Evolutionary conservation across 2,797 vertebrate species (phyloP).

Genomic region (Sebastes paucispinis): DNA sequence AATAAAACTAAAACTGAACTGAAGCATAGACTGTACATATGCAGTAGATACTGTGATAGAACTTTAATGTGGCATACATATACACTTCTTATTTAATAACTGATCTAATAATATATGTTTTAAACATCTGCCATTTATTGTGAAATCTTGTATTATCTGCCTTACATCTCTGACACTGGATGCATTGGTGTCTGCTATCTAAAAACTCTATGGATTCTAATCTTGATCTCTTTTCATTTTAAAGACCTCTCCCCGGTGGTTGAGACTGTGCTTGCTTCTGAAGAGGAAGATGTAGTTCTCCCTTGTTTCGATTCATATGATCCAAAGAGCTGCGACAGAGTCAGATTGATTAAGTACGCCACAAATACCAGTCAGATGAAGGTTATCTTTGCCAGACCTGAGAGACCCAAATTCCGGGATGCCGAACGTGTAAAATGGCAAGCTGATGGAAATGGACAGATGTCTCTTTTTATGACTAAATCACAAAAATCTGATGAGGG

Average conservation of each 20-base stretch:
- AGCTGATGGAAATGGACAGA: not conserved
- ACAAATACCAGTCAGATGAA: not conserved
- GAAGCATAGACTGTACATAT: too few relatives aligned
- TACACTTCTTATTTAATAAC: not conserved
- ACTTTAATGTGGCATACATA: not conserved
- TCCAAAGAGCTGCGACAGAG: constrained; percentile 3
- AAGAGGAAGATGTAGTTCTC: constrained; percentile 31
- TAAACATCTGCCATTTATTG: not conserved
- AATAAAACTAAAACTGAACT: too few relatives aligned
- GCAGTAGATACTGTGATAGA: not conserved
- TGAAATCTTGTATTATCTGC: not conserved
- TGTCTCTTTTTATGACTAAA: constrained; percentile 38
- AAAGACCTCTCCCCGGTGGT: not conserved
- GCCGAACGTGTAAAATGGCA: not conserved
- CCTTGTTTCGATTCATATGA: constrained; percentile 25
- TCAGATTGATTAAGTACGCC: constrained; percentile 30
- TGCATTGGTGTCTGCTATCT: not conserved
- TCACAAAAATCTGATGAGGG: constrained; percentile 49
- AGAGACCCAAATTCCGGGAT: not conserved
- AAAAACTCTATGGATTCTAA: not conserved
- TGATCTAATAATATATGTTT: not conserved
- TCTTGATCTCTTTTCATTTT: not conserved
- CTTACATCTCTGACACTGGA: not conserved
- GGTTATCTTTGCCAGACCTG: constrained; percentile 33
- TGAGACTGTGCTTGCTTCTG: not conserved